Conservation (phyloP, 1,140 invertebrate species). For the Bombus confusus region DNA sequence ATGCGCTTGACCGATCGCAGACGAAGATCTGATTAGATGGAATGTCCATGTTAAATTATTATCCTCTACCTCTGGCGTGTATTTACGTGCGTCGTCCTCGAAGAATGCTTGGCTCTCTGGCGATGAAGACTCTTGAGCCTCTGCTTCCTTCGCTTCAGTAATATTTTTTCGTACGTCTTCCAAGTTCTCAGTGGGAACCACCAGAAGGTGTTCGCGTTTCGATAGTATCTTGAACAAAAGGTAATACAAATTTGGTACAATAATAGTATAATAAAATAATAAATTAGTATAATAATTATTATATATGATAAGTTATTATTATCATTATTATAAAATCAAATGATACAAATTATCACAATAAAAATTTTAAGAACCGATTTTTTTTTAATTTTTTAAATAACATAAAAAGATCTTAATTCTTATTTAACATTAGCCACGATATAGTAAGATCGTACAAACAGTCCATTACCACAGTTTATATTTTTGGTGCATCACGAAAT, state of each 20-base stretch:
- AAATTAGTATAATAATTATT: not conserved
- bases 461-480: not conserved
- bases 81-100: conserved; percentile 7
- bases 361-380: not conserved
- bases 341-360: not conserved
- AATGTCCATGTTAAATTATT: conserved; percentile 24
- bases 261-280: not conserved
- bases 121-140: conserved; percentile 20
- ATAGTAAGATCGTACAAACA: not conserved
- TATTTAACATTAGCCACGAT: not conserved
- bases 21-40: conserved; percentile 4
- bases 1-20: not conserved
- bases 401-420: too few relatives aligned
- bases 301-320: not conserved
- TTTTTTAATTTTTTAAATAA: too few relatives aligned
- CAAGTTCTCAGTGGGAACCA: conserved; percentile 65
- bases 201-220: conserved; percentile 71
- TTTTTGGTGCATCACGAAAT: not conserved
- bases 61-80: conserved; percentile 23
- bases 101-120: not conserved
- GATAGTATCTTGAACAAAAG: conserved; percentile 69
- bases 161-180: conserved; percentile 63
- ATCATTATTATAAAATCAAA: not conserved
- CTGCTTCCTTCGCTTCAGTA: conserved; percentile 46
- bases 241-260: not conserved